Evolutionary conservation across 2,113 vertebrate species (phyloP).

Genomic region (Myotis lucifugus): DNA sequence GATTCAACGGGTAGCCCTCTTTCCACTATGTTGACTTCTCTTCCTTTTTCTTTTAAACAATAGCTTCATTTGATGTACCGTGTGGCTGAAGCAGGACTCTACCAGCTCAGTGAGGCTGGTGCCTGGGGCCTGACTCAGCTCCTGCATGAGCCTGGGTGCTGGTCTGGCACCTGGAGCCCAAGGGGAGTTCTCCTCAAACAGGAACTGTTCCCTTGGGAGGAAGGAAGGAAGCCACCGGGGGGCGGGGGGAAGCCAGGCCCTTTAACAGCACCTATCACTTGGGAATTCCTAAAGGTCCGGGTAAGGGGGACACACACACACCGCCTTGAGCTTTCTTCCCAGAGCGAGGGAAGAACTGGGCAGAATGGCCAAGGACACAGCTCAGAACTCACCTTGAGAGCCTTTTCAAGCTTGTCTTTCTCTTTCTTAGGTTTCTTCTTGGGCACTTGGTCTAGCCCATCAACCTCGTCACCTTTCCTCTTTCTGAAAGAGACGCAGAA

Average conservation of each 20-base stretch:
- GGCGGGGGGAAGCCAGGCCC: background rate
- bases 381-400: slow-evolving; percentile 85
- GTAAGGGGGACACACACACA: no score
- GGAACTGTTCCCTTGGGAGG: background rate
- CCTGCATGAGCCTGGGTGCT: background rate
- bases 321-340: background rate
- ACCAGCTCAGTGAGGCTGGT: fast-evolving
- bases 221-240: background rate
- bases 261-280: background rate
- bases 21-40: background rate
- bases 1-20: background rate
- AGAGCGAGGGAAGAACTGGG: background rate
- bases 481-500: slow-evolving; percentile 87
- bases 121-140: fast-evolving
- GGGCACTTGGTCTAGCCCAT: slow-evolving; percentile 84
- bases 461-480: slow-evolving; percentile 91
- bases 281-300: background rate
- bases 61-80: background rate
- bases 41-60: background rate
- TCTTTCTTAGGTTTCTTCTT: slow-evolving; percentile 95
- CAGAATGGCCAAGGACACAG: fast-evolving
- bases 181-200: background rate
- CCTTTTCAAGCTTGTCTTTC: slow-evolving; percentile 90
- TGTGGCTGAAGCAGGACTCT: fast-evolving
- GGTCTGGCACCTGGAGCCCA: background rate